A percentile compares a stretch with the other conserved stretches of the same genome.
Conservation (phyloP, 2,888 invertebrate genomes). For the Pseudococcus viburni region DNA sequence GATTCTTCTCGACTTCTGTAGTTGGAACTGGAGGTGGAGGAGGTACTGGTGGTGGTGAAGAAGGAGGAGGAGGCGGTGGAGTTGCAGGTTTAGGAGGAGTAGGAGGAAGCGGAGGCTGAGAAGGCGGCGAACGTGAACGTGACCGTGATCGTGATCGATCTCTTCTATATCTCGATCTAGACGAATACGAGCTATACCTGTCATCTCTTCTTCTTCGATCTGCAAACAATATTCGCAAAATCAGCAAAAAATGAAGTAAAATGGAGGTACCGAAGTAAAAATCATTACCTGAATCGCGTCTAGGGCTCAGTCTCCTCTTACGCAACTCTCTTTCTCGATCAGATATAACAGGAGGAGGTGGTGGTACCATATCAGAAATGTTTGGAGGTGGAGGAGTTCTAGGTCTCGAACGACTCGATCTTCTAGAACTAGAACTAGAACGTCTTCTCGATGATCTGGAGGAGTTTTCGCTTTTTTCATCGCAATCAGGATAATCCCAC, state of each 20-base stretch:
- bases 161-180: constrained; percentile 7
- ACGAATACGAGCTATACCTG: constrained; percentile 5
- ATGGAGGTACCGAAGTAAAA: no score
- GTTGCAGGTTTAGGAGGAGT: constrained; percentile 28
- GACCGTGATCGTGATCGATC: neutral
- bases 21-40: constrained; percentile 43
- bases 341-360: constrained; percentile 61
- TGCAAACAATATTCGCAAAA: neutral
- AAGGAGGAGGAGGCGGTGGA: constrained; percentile 28
- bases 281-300: constrained; percentile 10
- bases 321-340: constrained; percentile 42
- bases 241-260: neutral
- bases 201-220: constrained; percentile 30
- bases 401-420: constrained; percentile 29
- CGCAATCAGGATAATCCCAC: constrained; percentile 78
- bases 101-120: constrained; percentile 53
- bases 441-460: neutral
- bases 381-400: constrained; percentile 56
- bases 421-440: neutral
- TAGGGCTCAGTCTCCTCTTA: constrained; percentile 41
- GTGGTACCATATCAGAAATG: constrained; percentile 59
- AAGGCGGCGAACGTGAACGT: neutral
- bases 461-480: constrained; percentile 24
- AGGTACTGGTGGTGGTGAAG: constrained; percentile 50
- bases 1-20: neutral